Evolutionary conservation across 2,888 invertebrate genomes (phyloP), one percentile per base, ranked within the genome.

Genomic region (Acrocera orbiculus): DNA sequence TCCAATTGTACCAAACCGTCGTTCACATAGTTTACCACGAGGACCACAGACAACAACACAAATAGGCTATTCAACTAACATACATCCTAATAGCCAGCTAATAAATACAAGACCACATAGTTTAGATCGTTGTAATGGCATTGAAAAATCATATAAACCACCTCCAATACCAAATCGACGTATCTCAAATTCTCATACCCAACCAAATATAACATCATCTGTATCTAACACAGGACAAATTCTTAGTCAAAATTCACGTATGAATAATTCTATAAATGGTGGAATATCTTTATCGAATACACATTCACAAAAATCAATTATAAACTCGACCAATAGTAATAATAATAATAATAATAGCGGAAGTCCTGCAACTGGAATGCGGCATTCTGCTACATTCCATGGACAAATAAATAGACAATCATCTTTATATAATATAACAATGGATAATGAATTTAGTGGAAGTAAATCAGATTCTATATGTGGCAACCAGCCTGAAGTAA

Each of bases 1-100:
- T 30, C 52, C 51, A 4, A 40, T 47, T 25, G 56, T 60, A 22
- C 60, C 59, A 2, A n/a, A n/a, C n/a, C 43, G 60, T 3, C 48
- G 60, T 6, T 60, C 60, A 0, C 59, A 60, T 22, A 60, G 60
- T 40, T 59, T 55, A 4, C 60, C 60, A 2, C 47, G 60, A 5
- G 38, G 47, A 8, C 44, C 45, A 14, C 39, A 48, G 5, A 25
- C 35, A 4, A 6, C 34, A 23, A 7, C 38, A 26, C 15, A 17
- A 16, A 33, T 25, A n/a, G n/a, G n/a, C n/a, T 36, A 39, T 30
- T 26, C 34, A 11, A 15, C 35, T 8, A 40, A 34, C 26, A 38
- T 31, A 14, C 35, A 39, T 22, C 37, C 35, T 7, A 38, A 34
- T 28, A 27, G 37, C 4, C 47, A 47, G 35, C 27, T 36, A 25